Percentiles rank a stretch among this genome's conserved stretches.
phyloP scores from a whole-genome alignment of 1,140 invertebrate genomes.

The Aplysia californica region DNA sequence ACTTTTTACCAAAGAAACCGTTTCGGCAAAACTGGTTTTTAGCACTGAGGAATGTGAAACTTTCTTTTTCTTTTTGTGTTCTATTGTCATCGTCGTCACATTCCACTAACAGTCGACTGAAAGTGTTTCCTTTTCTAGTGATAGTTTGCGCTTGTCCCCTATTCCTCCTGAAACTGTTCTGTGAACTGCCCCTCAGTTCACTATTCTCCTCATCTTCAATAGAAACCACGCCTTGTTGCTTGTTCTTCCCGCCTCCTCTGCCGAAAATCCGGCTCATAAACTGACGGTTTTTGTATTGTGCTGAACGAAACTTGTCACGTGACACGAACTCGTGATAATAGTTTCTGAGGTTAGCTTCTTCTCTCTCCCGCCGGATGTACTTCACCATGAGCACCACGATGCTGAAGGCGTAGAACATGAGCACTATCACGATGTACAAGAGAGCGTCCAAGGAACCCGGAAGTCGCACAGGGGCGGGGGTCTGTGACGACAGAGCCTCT shows the following conservation, averaged over 20 bases:
- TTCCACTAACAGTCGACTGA: conserved; percentile 9
- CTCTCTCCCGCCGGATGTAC: conserved; percentile 60
- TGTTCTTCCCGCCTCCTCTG: background rate
- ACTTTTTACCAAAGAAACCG: conserved; percentile 24
- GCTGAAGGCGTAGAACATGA: conserved; percentile 66
- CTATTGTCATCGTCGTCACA: background rate
- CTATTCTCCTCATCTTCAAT: background rate
- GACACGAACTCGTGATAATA: conserved; percentile 63
- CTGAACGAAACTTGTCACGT: conserved; percentile 52
- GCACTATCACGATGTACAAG: conserved; percentile 66
- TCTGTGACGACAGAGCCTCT: conserved; percentile 7
- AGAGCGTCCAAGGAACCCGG: conserved; percentile 51
- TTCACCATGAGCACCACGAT: conserved; percentile 67
- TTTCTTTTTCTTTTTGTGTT: background rate
- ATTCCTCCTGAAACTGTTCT: background rate
- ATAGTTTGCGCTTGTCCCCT: conserved; percentile 7
- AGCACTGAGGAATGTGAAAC: conserved; percentile 24
- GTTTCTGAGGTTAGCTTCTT: conserved; percentile 57
- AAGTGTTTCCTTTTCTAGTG: conserved; percentile 11
- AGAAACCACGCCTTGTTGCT: background rate
- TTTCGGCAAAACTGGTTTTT: conserved; percentile 27
- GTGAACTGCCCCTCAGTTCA: background rate
- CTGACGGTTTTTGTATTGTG: conserved; percentile 41
- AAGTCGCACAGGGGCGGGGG: background rate
- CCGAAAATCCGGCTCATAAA: conserved; percentile 33